These are phyloP conservation scores for Ostrea denselamellosa DNA, from an alignment of 1,140 invertebrate species.

Conservation along the genomic window DNA sequence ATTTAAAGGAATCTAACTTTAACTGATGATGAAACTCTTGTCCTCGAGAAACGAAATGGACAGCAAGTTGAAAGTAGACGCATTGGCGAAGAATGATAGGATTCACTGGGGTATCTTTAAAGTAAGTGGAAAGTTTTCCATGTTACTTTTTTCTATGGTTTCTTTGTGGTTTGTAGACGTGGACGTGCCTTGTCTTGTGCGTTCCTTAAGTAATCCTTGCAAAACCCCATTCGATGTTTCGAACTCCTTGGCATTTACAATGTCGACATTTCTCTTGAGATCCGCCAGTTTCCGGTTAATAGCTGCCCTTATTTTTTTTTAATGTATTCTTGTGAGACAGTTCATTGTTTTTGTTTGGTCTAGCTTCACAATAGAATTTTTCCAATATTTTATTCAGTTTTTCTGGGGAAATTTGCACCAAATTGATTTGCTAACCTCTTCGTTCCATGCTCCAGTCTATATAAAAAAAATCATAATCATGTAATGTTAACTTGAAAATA, in stretches of 20 bases:
- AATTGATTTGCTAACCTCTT: background rate
- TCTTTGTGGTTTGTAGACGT: constrained; percentile 4
- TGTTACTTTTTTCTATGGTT: constrained; percentile 16
- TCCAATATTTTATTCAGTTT: background rate
- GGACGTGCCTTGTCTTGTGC: background rate
- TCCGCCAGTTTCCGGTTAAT: constrained; percentile 42
- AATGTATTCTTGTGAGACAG: constrained; percentile 27
- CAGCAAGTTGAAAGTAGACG: constrained; percentile 44
- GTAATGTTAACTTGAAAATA: too few species aligned
- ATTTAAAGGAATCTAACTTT: too few species aligned
- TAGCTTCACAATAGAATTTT: constrained; percentile 39
- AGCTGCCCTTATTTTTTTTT: constrained; percentile 19
- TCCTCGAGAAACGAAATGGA: constrained; percentile 38
- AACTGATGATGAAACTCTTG: too few species aligned
- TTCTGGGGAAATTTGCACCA: background rate
- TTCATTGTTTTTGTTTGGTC: constrained; percentile 12
- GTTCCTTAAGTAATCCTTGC: too few species aligned
- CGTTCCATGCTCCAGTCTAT: constrained; percentile 36
- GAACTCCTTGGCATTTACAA: constrained; percentile 41
- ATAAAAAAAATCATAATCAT: too few species aligned
- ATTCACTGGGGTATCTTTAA: background rate
- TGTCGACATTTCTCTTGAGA: constrained; percentile 36
- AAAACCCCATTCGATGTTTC: constrained; percentile 35
- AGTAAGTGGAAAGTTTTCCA: constrained; percentile 41
- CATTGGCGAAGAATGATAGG: constrained; percentile 27